Evolutionary conservation across 2,113 vertebrate species (phyloP).

Genomic region (Labeo rohita): DNA sequence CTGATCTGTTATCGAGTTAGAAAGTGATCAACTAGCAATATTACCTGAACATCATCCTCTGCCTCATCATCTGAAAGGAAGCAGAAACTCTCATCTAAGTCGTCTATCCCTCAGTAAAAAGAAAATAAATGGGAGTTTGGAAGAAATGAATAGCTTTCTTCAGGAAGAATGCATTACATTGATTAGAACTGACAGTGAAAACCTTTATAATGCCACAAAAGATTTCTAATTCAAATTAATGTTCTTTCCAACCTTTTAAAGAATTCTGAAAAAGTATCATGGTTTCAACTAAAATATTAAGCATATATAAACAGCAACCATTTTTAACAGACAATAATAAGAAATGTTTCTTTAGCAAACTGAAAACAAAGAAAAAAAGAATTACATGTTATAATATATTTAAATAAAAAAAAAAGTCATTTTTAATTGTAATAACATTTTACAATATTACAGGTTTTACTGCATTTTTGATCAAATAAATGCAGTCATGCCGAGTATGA

Average conservation of each 20-base stretch:
- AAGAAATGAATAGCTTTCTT: too few relatives aligned
- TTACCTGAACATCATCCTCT: constrained; percentile 37
- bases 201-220: not conserved
- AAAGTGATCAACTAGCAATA: not conserved
- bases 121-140: not conserved
- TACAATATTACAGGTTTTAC: too few relatives aligned
- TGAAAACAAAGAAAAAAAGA: not conserved
- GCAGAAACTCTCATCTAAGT: constrained; percentile 6
- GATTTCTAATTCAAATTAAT: not conserved
- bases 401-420: too few relatives aligned
- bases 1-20: not conserved
- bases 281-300: not conserved
- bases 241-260: not conserved
- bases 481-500: too few relatives aligned
- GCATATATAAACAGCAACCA: not conserved
- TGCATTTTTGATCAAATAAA: too few relatives aligned
- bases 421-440: too few relatives aligned
- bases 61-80: constrained; percentile 46
- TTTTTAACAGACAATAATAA: not conserved
- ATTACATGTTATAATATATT: too few relatives aligned
- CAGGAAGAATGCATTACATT: not conserved
- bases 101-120: not conserved
- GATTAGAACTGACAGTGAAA: not conserved
- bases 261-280: not conserved
- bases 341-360: not conserved